Base-by-base conservation (phyloP, 2,797 vertebrate species). In the Brotula barbata region DNA sequence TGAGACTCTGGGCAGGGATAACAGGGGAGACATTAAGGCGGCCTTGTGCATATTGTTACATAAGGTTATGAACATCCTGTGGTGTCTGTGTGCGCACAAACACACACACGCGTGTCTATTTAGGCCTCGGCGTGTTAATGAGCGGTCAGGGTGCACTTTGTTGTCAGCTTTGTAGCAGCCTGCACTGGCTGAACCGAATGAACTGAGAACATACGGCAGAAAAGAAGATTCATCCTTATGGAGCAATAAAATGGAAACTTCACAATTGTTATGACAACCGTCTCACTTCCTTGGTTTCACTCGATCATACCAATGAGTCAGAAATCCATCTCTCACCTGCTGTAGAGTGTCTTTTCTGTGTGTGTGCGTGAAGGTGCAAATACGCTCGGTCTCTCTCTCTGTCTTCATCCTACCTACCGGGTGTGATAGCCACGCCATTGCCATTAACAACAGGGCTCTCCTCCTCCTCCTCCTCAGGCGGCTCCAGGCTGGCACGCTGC, bases 381-480 rank as follows among this genome's bases (percentile, higher is more conserved):
- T 28, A 28, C 25, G 3, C 25, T 28, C 25, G 3, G 4, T 53
- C 51, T 53, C 19, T 60, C 33, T 14, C 15, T 43, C 5, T 13
- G 17, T 47, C 3, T 41, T 14, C 25, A 14, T 54, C 20, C 28
- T 17, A 12, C 54, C 39, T 82, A 99, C 97, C 97, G 95, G 97
- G 96, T 49, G 96, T 97, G 85, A 96, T 93, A 72, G 93, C 92
- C 71, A 93, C 92, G 0, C 95, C 95, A 55, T 98, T 98, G 84
- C 97, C 96, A 14, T 98, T 98, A 87, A 98, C 90, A 43, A 96
- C 91, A 3, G 95, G 93, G 72, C 93, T 95, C 80, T 98, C 96
- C 75, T 98, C 97, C 61, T 98, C 96, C 65, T 93, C 92, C 73
- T 93, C 92, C 78, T 92, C 91, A 0, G 91, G 92, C 0, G 95